Evolutionary conservation across 2,797 vertebrate species (phyloP).

Genomic region (Zenarchopterus dispar): DNA sequence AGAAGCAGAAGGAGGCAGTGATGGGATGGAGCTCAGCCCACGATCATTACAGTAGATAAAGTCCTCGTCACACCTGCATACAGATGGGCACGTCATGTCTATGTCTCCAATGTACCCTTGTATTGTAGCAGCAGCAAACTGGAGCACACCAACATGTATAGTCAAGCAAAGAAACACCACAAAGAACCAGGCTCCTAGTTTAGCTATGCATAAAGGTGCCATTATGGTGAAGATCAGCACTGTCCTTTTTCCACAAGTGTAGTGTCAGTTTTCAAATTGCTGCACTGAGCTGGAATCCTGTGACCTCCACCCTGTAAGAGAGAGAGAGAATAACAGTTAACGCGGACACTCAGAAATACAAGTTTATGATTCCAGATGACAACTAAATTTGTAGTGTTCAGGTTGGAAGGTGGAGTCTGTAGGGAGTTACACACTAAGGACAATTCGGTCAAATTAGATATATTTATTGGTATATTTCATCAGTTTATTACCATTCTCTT

Average conservation of each 20-base stretch:
- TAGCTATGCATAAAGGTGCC: conserved; percentile 74
- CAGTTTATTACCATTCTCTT: not conserved
- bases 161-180: conserved; percentile 86
- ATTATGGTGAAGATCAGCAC: conserved; percentile 66
- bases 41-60: conserved; percentile 98
- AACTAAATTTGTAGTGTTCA: conserved; percentile 10
- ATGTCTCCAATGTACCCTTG: conserved; percentile 76
- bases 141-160: conserved; percentile 82
- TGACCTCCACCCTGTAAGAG: conserved; percentile 73
- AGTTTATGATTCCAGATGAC: conserved; percentile 19
- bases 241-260: conserved; percentile 43
- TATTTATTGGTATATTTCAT: conserved; percentile 13
- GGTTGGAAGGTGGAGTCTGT: conserved; percentile 88
- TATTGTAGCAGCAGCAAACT: conserved; percentile 74
- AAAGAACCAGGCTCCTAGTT: conserved; percentile 84
- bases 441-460: conserved; percentile 90
- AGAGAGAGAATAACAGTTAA: conserved; percentile 58
- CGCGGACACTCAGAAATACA: conserved; percentile 21
- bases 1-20: conserved; percentile 89
- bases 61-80: conserved; percentile 92
- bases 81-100: conserved; percentile 87
- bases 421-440: conserved; percentile 93
- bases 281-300: conserved; percentile 58
- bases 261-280: conserved; percentile 58
- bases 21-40: conserved; percentile 89